Conservation (phyloP, 2,888 invertebrate genomes). For the Euphydryas editha region DNA sequence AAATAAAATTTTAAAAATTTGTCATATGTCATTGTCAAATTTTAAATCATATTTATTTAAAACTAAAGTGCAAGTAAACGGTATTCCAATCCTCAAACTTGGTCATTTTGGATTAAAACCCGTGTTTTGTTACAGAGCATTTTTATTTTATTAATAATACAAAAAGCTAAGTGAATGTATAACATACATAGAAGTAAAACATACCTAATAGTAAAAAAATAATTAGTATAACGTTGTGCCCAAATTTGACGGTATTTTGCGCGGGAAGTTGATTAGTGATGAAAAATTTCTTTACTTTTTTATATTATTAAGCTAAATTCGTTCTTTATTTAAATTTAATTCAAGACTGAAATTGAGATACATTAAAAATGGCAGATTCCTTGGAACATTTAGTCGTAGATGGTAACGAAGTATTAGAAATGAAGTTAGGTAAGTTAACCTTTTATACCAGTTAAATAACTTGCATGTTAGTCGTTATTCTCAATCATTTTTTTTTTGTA, state of each 20-base stretch:
- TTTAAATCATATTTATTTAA: conserved; percentile 2
- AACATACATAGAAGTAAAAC: background rate
- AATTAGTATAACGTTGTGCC: background rate
- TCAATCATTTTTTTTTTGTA: conserved; percentile 51
- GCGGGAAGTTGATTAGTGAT: conserved; percentile 54
- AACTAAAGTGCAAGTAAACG: background rate
- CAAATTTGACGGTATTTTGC: conserved; percentile 47
- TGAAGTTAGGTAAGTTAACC: conserved; percentile 76
- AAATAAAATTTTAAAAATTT: conserved; percentile 5
- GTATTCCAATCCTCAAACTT: background rate
- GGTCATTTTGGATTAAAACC: background rate
- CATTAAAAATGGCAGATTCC: conserved; percentile 72
- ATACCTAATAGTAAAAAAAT: background rate
- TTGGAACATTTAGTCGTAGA: conserved; percentile 80
- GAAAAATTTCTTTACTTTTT: conserved; percentile 39
- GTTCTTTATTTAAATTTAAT: background rate
- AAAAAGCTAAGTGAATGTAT: background rate
- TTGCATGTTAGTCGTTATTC: background rate
- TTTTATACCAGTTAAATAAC: background rate
- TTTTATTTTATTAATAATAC: background rate
- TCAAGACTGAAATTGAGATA: background rate
- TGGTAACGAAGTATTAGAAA: conserved; percentile 82
- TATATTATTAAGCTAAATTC: conserved; percentile 12
- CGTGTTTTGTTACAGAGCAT: background rate
- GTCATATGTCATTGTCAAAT: conserved; percentile 12